Evolutionary conservation across 2,888 invertebrate genomes (phyloP), one percentile per base, ranked within the genome.

Genomic region (Troilus luridus): DNA sequence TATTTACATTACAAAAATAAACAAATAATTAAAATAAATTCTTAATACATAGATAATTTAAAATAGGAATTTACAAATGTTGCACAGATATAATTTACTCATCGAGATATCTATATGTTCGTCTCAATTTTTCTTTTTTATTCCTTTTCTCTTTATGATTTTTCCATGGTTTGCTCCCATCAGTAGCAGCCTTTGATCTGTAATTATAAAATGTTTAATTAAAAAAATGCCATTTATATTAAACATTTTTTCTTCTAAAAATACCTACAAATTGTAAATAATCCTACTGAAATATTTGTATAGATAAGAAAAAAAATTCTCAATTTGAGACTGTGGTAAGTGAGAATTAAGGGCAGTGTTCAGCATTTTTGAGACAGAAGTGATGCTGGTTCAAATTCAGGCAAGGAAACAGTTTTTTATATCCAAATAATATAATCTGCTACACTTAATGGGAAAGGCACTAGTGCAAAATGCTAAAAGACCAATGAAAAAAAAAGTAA

Each of bases 41-140:
- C 56, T 41, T 77, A 77, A 77, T 77, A 77, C 72, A 41, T 41
- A 9, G 72, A 77, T 77, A 77, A 41, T 17, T 77, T 77, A 77
- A 41, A 27, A 77, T 41, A 77, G 27, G 72, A 77, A 54, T 56
- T 56, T 85, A 85, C 9, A 85, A 12, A 85, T 7, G n/a, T 58
- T 85, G n/a, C n/a, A 11, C 5, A 54, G 17, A 85, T 11, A 10
- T n/a, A 0, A 12, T 85, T 85, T 56, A 58, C 10, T 88, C 97
- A 94, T 99, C 98, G 91, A 98, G 95, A 95, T 98, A 96, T 77
- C 96, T 95, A 94, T 98, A 98, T 64, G 98, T 96, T 93, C 97
- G 95, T 93, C 99, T 95, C n/a, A 98, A 94, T 94, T 99, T 99
- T 94, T 99, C 98, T 92, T 97, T 96, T 94, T 98, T 98, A 93